These are phyloP conservation scores for Picathartes gymnocephalus DNA, from an alignment of 2,113 vertebrate genomes.

Conservation along the genomic window DNA sequence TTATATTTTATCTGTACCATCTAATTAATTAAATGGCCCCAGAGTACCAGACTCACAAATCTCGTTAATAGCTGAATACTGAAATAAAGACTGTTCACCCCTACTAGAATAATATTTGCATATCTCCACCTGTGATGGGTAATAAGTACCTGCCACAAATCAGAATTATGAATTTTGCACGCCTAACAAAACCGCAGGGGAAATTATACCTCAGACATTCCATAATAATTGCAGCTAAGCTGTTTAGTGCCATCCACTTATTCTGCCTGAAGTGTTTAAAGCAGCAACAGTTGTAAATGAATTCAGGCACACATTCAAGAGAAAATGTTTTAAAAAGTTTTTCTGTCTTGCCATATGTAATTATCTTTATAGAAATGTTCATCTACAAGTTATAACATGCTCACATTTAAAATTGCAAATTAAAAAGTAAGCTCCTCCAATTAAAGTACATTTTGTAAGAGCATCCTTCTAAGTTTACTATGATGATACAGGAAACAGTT, in stretches of 20 bases:
- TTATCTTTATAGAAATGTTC: constrained; percentile 75
- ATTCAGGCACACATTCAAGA: constrained; percentile 77
- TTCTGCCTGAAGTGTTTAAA: constrained; percentile 84
- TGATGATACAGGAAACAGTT: background rate
- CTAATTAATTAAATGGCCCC: constrained; percentile 85
- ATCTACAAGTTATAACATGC: constrained; percentile 53
- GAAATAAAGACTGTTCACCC: constrained; percentile 82
- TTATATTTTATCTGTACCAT: constrained; percentile 84
- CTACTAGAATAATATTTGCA: constrained; percentile 85
- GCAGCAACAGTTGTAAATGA: constrained; percentile 84
- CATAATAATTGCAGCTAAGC: constrained; percentile 87
- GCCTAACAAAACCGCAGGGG: constrained; percentile 83
- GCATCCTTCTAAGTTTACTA: background rate
- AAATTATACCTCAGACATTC: constrained; percentile 89
- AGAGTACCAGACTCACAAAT: constrained; percentile 83
- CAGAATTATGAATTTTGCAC: constrained; percentile 86
- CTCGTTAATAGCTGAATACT: constrained; percentile 83
- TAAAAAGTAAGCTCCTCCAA: constrained; percentile 2
- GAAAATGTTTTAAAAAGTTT: constrained; percentile 71
- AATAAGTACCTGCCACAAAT: constrained; percentile 88
- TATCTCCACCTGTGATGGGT: constrained; percentile 88
- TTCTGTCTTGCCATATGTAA: constrained; percentile 75
- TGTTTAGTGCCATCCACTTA: constrained; percentile 85
- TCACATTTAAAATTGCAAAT: constrained; percentile 66
- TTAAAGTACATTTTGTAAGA: constrained; percentile 16